A percentile compares a stretch with the other conserved stretches of the same genome.
phyloP scores from a whole-genome alignment of 2,888 invertebrate species.

The Lathronympha strigana region DNA sequence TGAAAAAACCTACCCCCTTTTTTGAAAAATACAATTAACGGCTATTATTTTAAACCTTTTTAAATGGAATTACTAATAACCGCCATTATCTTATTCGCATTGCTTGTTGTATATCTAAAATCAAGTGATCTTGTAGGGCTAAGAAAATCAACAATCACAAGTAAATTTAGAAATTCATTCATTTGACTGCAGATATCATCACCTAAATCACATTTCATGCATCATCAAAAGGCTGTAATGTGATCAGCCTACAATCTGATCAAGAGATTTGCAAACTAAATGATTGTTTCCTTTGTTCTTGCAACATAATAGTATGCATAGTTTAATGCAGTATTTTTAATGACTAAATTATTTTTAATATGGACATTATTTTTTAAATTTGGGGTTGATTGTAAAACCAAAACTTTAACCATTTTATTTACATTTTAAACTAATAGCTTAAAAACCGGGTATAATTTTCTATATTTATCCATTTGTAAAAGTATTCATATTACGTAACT shows the following conservation, averaged over 20 bases:
- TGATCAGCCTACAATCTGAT: neutral
- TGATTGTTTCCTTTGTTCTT: conserved; percentile 22
- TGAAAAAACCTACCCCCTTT: conserved; percentile 24
- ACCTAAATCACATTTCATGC: no score
- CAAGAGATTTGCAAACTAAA: no score
- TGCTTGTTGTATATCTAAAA: conserved; percentile 3
- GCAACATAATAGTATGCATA: neutral
- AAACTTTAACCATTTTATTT: no score
- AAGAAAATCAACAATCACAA: neutral
- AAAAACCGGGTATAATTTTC: no score
- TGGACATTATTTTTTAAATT: no score
- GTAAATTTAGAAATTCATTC: neutral
- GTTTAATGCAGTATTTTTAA: no score
- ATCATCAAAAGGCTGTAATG: neutral
- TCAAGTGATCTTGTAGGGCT: neutral
- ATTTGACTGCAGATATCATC: no score
- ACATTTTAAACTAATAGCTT: no score
- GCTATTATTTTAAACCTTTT: conserved; percentile 18
- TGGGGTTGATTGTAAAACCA: no score
- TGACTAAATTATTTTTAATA: no score
- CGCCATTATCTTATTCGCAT: neutral
- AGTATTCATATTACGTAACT: no score
- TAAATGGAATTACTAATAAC: neutral
- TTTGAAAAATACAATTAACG: conserved; percentile 14
- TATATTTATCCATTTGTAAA: no score